A percentile compares a stretch with the other conserved stretches of the same genome.
phyloP scores from a whole-genome alignment of 1,140 invertebrate species.

The Drosophila miranda region DNA sequence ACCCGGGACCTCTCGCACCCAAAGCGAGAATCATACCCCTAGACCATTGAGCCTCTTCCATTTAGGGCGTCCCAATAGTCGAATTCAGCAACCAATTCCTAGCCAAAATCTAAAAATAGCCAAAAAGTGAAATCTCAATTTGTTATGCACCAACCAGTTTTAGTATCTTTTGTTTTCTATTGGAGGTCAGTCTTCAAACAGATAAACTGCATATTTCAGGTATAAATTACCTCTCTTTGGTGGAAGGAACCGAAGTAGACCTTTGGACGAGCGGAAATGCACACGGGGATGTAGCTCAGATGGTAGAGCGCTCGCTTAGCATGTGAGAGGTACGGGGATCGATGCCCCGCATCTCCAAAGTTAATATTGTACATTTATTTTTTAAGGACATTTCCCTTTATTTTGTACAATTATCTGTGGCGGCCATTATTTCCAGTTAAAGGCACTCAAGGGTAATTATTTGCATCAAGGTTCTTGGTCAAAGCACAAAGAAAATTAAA shows the following conservation, averaged over 20 bases:
- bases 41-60: slow-evolving; percentile 89
- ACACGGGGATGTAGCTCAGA: slow-evolving; percentile 89
- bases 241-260: neutral
- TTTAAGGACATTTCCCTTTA: slow-evolving; percentile 7
- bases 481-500: too few relatives aligned
- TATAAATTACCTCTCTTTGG: neutral
- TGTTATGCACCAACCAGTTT: slow-evolving; percentile 55
- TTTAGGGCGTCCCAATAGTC: neutral
- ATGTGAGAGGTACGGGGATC: slow-evolving; percentile 93
- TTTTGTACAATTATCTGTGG: slow-evolving; percentile 12
- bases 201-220: slow-evolving; percentile 24
- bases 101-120: slow-evolving; percentile 7
- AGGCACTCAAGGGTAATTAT: slow-evolving; percentile 43
- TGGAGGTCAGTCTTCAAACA: slow-evolving; percentile 5
- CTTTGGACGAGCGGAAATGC: neutral
- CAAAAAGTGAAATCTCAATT: slow-evolving; percentile 13
- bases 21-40: slow-evolving; percentile 95
- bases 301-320: slow-evolving; percentile 94
- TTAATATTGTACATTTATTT: slow-evolving; percentile 58
- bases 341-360: slow-evolving; percentile 89
- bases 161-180: slow-evolving; percentile 21
- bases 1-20: slow-evolving; percentile 95
- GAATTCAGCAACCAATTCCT: slow-evolving; percentile 5
- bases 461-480: slow-evolving; percentile 29
- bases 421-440: slow-evolving; percentile 43